Evolutionary conservation across 2,888 invertebrate genomes (phyloP).

Genomic region (Caenorhabditis auriculariae): DNA sequence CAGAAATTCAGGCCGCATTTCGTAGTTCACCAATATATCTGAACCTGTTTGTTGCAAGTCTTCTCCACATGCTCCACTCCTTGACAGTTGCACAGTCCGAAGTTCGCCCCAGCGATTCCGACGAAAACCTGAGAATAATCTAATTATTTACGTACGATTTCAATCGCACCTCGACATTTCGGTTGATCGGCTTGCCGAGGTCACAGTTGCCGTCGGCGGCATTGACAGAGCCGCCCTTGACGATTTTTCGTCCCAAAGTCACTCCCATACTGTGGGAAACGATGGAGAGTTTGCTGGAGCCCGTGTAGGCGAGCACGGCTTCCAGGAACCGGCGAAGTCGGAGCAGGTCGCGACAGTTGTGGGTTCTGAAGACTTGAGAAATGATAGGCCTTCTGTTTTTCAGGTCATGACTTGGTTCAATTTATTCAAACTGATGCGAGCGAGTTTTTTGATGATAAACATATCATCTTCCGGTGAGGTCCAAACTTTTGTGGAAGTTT

Average conservation of each 20-base stretch:
- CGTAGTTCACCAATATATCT: too few relatives aligned
- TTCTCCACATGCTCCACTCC: conserved; percentile 21
- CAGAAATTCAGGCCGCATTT: too few relatives aligned
- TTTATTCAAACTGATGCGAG: too few relatives aligned
- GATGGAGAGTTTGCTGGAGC: conserved; percentile 27
- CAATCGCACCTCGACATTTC: conserved; percentile 46
- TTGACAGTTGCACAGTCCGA: conserved; percentile 41
- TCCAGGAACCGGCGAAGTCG: conserved; percentile 47
- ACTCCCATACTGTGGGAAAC: conserved; percentile 52
- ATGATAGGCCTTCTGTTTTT: too few relatives aligned
- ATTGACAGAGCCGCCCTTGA: conserved; percentile 35
- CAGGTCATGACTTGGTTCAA: too few relatives aligned
- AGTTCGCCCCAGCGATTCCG: conserved; percentile 49
- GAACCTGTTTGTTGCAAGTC: conserved; percentile 50
- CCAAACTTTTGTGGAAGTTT: too few relatives aligned
- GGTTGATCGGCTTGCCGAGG: conserved; percentile 33
- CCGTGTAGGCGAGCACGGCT: conserved; percentile 43
- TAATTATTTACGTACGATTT: neutral
- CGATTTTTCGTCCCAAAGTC: conserved; percentile 34
- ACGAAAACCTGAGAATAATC: conserved; percentile 12
- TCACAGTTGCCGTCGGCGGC: conserved; percentile 8
- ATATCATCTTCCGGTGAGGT: too few relatives aligned
- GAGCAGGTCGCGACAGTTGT: conserved; percentile 39
- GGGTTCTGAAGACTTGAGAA: conserved; percentile 39
- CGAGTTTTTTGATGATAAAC: too few relatives aligned